These are phyloP conservation scores for Drosophila maculinotata DNA, from an alignment of 2,888 invertebrate genomes.

Conservation along the genomic window DNA sequence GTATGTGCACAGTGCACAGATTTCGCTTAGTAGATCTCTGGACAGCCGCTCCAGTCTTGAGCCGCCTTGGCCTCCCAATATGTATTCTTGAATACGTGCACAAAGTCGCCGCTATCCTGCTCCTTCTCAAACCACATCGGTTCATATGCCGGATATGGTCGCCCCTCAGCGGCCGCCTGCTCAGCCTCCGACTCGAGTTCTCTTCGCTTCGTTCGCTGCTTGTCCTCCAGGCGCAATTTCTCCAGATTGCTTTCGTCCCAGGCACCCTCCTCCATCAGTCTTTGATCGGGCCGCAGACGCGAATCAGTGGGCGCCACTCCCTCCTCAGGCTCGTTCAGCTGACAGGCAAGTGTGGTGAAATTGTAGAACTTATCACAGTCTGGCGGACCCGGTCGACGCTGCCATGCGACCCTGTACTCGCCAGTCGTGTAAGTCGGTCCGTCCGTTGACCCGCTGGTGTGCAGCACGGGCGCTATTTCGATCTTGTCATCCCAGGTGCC, in stretches of 20 bases:
- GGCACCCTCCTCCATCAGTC: slow-evolving; percentile 97
- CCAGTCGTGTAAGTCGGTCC: slow-evolving; percentile 97
- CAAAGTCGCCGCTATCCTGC: slow-evolving; percentile 88
- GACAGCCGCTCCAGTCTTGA: slow-evolving; percentile 95
- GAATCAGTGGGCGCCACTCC: slow-evolving; percentile 98
- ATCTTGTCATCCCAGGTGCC: slow-evolving; percentile 98
- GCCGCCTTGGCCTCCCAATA: slow-evolving; percentile 97
- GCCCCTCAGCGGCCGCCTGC: slow-evolving; percentile 87
- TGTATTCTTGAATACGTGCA: slow-evolving; percentile 93
- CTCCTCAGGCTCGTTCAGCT: slow-evolving; percentile 97
- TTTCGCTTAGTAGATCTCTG: slow-evolving; percentile 89
- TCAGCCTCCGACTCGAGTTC: slow-evolving; percentile 93
- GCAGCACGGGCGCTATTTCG: slow-evolving; percentile 95
- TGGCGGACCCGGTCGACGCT: slow-evolving; percentile 90
- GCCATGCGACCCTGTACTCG: slow-evolving; percentile 94
- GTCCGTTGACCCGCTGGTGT: slow-evolving; percentile 88
- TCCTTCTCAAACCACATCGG: slow-evolving; percentile 96
- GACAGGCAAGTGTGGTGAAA: slow-evolving; percentile 97
- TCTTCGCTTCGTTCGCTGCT: slow-evolving; percentile 93
- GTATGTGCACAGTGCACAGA: slow-evolving; percentile 30
- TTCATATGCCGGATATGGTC: slow-evolving; percentile 90
- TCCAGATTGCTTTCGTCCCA: slow-evolving; percentile 97
- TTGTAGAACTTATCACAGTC: slow-evolving; percentile 93
- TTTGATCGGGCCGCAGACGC: slow-evolving; percentile 96
- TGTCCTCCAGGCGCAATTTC: slow-evolving; percentile 96